Conservation (phyloP, 92 coral and sea anemone species). For the Ricordea florida region DNA sequence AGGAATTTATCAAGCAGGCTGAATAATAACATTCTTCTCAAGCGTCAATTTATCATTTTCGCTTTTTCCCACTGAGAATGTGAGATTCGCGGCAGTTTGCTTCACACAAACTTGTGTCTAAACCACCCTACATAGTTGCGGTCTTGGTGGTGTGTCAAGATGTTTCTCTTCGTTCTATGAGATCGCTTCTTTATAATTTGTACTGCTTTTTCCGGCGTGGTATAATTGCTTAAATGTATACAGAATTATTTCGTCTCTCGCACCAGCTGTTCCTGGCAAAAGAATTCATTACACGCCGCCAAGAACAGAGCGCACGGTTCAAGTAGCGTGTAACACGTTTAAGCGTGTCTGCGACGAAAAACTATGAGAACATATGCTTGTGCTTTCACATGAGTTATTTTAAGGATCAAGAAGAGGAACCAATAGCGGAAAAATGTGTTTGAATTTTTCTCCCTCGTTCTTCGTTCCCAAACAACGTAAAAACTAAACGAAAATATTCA, state of each 20-base stretch:
- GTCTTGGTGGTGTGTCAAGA: background rate
- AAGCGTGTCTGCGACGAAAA: too few species aligned
- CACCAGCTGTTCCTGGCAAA: slow-evolving; percentile 25
- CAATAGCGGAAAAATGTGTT: too few species aligned
- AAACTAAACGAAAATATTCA: background rate
- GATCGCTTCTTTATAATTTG: background rate
- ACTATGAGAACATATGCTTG: too few species aligned
- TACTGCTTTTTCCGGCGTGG: background rate
- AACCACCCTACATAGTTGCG: background rate
- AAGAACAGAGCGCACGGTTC: too few species aligned
- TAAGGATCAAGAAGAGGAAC: too few species aligned
- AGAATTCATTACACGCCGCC: too few species aligned
- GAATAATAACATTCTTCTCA: background rate
- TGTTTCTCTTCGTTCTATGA: background rate
- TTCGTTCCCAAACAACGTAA: background rate
- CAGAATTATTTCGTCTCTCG: background rate
- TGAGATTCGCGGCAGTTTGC: background rate
- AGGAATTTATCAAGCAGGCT: too few species aligned
- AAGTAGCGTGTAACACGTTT: too few species aligned
- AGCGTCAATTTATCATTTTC: background rate
- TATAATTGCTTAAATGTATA: background rate
- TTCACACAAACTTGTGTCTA: background rate
- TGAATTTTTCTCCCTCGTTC: too few species aligned
- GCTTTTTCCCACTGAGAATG: background rate
- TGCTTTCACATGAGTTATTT: too few species aligned